phyloP scores from a whole-genome alignment of 2,888 invertebrate genomes.

The Monoplex corrugatus region DNA sequence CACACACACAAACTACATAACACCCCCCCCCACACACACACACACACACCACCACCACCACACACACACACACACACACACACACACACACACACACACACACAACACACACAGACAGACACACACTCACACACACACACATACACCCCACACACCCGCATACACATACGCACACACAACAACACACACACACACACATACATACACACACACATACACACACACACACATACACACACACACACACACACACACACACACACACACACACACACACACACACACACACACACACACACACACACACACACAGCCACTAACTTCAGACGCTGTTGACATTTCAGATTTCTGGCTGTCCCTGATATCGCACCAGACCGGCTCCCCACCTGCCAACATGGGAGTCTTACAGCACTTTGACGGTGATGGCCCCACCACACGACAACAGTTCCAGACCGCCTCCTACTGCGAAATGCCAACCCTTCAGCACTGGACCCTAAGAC shows the following conservation, averaged over 20 bases:
- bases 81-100: too few species aligned
- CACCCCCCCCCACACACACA: neutral
- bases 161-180: neutral
- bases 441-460: slow-evolving; percentile 8
- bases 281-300: neutral
- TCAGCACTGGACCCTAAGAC: too few species aligned
- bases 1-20: neutral
- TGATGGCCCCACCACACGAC: slow-evolving; percentile 73
- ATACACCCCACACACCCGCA: neutral
- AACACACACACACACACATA: too few species aligned
- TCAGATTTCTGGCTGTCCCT: slow-evolving; percentile 80
- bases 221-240: neutral
- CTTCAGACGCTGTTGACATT: slow-evolving; percentile 57
- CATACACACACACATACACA: too few species aligned
- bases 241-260: neutral
- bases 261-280: neutral
- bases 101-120: neutral
- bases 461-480: slow-evolving; percentile 54
- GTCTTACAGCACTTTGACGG: slow-evolving; percentile 72
- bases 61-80: too few species aligned
- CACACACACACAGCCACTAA: neutral
- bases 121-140: neutral
- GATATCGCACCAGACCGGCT: slow-evolving; percentile 62
- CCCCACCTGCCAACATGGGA: slow-evolving; percentile 26
- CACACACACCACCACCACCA: neutral